Conservation (phyloP, 1,140 invertebrate species). For the Varroa destructor region DNA sequence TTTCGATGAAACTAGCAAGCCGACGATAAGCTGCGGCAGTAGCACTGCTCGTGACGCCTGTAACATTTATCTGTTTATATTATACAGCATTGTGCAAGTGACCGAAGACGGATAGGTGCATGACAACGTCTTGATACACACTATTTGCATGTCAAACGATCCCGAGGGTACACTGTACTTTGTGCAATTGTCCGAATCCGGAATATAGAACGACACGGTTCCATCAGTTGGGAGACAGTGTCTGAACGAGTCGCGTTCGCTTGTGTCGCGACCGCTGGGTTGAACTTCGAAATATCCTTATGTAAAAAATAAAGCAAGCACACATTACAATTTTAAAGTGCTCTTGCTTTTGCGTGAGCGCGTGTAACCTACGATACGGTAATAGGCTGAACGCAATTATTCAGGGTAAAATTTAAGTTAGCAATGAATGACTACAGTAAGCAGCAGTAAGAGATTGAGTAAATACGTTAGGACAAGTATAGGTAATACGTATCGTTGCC, state of each 20-base stretch:
- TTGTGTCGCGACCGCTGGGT: background rate
- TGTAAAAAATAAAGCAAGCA: background rate
- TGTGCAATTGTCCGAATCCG: conserved; percentile 1
- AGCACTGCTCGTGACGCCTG: too few species aligned
- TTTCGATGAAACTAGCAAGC: too few species aligned
- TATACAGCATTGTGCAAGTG: background rate
- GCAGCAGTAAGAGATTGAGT: background rate
- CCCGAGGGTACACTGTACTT: conserved; percentile 3
- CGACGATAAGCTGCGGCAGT: too few species aligned
- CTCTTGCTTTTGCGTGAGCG: too few species aligned
- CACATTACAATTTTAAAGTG: too few species aligned
- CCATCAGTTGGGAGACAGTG: background rate
- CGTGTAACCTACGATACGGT: too few species aligned
- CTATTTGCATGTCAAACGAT: conserved; percentile 1
- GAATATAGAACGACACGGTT: background rate
- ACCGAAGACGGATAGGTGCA: background rate
- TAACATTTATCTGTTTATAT: too few species aligned
- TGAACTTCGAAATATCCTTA: conserved; percentile 1
- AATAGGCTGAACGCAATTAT: too few species aligned
- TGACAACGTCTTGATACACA: conserved; percentile 3
- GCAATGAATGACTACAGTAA: background rate
- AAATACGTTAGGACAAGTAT: background rate
- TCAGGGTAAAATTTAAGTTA: too few species aligned
- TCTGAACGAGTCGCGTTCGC: background rate
- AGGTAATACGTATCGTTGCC: too few species aligned